Conservation (phyloP, 2,888 invertebrate genomes). For the Sphaerophoria taeniata region DNA sequence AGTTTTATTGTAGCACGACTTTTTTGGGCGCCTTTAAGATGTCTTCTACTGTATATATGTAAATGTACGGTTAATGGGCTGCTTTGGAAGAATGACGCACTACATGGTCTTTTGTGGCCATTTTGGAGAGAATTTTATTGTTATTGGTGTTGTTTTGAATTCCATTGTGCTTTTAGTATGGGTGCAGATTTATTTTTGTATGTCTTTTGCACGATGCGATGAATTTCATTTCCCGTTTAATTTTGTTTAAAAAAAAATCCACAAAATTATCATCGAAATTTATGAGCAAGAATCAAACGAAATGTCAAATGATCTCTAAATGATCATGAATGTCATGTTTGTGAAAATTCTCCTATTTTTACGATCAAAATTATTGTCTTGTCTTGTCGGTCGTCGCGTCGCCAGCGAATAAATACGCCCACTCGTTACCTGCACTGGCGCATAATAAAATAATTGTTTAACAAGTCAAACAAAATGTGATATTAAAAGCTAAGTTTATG, state of each 20-base stretch:
- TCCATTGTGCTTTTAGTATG: constrained; percentile 39
- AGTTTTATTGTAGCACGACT: constrained; percentile 63
- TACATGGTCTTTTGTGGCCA: constrained; percentile 73
- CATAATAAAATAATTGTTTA: background rate
- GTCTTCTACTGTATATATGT: constrained; percentile 35
- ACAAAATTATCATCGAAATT: background rate
- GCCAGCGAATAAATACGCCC: constrained; percentile 39
- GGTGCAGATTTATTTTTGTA: constrained; percentile 2
- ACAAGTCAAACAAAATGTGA: constrained; percentile 11
- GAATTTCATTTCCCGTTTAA: background rate
- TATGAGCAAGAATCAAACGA: constrained; percentile 13
- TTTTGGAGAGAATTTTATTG: constrained; percentile 71
- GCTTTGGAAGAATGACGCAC: constrained; percentile 64
- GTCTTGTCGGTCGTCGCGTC: background rate
- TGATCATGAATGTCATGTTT: constrained; percentile 57
- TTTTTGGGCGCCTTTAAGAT: constrained; percentile 73
- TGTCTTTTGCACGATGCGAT: background rate
- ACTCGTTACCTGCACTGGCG: constrained; percentile 23
- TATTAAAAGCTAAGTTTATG: constrained; percentile 58
- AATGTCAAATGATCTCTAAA: constrained; percentile 49
- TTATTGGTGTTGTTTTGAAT: constrained; percentile 71
- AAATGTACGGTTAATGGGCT: constrained; percentile 45
- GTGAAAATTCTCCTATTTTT: constrained; percentile 20
- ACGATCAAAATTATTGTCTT: constrained; percentile 32
- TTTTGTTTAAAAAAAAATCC: constrained; percentile 8